Conservation (phyloP, 2,888 invertebrate genomes). For the Drosophila kanekoi region DNA sequence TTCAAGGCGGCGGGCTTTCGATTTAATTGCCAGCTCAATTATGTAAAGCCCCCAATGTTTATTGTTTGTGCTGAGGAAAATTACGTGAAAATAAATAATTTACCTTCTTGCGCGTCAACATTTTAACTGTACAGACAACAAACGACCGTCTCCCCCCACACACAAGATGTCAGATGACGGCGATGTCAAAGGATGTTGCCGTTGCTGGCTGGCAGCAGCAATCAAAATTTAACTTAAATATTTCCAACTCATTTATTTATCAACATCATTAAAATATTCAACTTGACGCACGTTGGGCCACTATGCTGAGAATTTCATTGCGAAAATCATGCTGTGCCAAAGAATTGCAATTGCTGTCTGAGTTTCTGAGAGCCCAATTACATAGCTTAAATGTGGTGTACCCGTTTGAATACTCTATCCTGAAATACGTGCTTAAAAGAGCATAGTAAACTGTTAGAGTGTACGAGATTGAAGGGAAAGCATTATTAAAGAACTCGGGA, state of each 20-base stretch:
- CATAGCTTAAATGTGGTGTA: not conserved
- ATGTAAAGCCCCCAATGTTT: slow-evolving; percentile 70
- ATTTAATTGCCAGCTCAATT: slow-evolving; percentile 75
- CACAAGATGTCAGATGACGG: slow-evolving; percentile 29
- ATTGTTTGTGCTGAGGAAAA: slow-evolving; percentile 72
- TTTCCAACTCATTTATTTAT: slow-evolving; percentile 80
- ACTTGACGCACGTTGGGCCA: slow-evolving; percentile 48
- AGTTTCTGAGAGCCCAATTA: slow-evolving; percentile 10
- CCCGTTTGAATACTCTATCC: not conserved
- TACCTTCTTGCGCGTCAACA: slow-evolving; percentile 71
- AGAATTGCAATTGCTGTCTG: not conserved
- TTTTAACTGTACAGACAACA: slow-evolving; percentile 38
- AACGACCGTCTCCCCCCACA: slow-evolving; percentile 13
- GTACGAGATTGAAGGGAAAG: too few species aligned
- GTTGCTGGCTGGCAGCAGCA: slow-evolving; percentile 50
- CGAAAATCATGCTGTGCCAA: slow-evolving; percentile 9
- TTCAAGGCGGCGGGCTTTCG: slow-evolving; percentile 47
- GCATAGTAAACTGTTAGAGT: too few species aligned
- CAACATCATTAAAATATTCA: slow-evolving; percentile 75
- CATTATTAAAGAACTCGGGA: too few species aligned
- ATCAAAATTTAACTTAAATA: slow-evolving; percentile 71
- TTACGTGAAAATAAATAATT: slow-evolving; percentile 78
- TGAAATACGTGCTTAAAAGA: not conserved
- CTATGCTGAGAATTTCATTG: not conserved
- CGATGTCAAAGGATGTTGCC: slow-evolving; percentile 28